Conservation (phyloP, 2,888 invertebrate genomes). For the Pristionchus fissidentatus region DNA sequence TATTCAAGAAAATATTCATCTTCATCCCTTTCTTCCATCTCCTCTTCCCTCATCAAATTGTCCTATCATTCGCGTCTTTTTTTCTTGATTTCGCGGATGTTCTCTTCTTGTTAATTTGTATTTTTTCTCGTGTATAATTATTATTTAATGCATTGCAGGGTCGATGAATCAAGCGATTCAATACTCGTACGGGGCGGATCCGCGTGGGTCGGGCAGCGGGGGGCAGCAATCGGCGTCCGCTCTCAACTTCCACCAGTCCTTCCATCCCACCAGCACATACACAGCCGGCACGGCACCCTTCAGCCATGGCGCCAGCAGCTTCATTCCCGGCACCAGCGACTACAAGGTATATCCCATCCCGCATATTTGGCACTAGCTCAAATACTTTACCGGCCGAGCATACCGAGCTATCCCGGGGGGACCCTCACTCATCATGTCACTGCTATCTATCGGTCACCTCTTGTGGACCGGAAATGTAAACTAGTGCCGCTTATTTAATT, state of each 20-base stretch:
- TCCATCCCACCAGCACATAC: constrained; percentile 59
- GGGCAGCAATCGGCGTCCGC: constrained; percentile 55
- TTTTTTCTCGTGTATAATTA: too few species aligned
- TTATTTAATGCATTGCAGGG: constrained; percentile 5
- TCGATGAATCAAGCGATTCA: constrained; percentile 61
- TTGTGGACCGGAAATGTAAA: too few species aligned
- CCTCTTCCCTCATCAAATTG: too few species aligned
- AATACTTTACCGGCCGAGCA: background rate
- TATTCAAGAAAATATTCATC: background rate
- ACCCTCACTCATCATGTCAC: too few species aligned
- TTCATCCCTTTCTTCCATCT: background rate
- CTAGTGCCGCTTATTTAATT: too few species aligned
- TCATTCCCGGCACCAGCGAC: constrained; percentile 54
- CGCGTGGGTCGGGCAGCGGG: constrained; percentile 52
- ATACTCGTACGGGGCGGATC: constrained; percentile 60
- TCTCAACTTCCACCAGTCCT: constrained; percentile 58
- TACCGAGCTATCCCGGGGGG: background rate
- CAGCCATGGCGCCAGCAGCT: constrained; percentile 58
- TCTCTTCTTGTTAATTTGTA: background rate
- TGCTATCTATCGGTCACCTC: too few species aligned
- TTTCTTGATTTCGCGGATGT: background rate
- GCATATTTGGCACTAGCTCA: background rate
- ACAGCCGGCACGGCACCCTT: constrained; percentile 56
- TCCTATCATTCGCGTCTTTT: background rate
- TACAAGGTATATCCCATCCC: constrained; percentile 36